Percentiles rank a stretch among this genome's conserved stretches.
phyloP scores from a whole-genome alignment of 2,888 invertebrate genomes.

The Barypeithes pellucidus region DNA sequence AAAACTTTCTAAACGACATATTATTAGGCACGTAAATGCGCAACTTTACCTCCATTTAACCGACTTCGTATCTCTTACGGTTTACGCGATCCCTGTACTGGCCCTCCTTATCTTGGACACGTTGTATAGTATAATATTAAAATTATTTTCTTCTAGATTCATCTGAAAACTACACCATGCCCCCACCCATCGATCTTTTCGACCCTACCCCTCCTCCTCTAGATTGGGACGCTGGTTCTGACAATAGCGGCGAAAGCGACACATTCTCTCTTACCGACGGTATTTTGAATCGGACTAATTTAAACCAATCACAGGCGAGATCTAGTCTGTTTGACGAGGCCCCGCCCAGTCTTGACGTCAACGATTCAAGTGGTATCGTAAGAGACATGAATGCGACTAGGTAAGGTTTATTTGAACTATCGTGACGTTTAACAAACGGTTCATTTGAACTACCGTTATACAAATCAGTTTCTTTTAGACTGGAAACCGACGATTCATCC shows the following conservation, averaged over 20 bases:
- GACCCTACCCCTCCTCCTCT: constrained; percentile 55
- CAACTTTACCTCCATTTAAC: no score
- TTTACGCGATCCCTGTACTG: no score
- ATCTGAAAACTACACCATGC: constrained; percentile 12
- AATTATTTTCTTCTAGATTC: background rate
- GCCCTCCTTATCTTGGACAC: no score
- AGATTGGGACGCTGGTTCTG: constrained; percentile 64
- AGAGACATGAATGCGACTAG: constrained; percentile 58
- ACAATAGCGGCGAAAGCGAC: constrained; percentile 59
- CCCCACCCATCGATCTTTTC: constrained; percentile 49
- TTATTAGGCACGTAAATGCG: no score
- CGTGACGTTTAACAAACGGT: background rate
- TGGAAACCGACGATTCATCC: constrained; percentile 58
- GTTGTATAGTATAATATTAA: no score
- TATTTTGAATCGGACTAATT: constrained; percentile 34
- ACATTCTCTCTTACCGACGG: constrained; percentile 55
- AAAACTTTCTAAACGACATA: no score
- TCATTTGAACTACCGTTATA: constrained; percentile 6
- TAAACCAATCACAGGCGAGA: constrained; percentile 24
- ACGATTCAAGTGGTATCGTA: constrained; percentile 62
- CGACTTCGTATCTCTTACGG: no score
- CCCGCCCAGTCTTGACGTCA: constrained; percentile 62
- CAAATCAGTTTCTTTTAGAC: constrained; percentile 41
- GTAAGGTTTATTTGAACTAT: constrained; percentile 32
- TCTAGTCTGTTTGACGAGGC: constrained; percentile 64